Conservation (phyloP, 2,113 vertebrate species). For the Paradoxurus hermaphroditus region DNA sequence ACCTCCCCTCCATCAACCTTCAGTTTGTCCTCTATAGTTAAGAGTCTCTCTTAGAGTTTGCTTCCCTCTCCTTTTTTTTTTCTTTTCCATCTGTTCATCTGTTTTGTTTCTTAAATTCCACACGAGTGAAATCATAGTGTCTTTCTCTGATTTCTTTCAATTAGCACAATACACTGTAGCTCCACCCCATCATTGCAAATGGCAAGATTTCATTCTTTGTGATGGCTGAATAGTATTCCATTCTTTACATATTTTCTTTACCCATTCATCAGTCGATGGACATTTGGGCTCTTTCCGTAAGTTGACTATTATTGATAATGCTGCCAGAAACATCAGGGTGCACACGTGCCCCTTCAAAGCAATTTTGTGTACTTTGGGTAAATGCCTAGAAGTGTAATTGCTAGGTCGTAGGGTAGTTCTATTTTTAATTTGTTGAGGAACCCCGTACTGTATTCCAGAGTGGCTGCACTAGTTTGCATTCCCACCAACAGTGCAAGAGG, state of each 20-base stretch:
- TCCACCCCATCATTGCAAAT: not conserved
- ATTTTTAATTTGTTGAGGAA: not conserved
- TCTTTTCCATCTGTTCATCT: not conserved
- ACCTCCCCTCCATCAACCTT: not conserved
- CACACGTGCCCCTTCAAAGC: not conserved
- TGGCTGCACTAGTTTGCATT: not conserved
- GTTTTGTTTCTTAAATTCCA: not conserved
- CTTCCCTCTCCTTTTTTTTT: not conserved
- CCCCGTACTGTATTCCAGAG: not conserved
- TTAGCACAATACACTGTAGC: not conserved
- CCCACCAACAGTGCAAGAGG: not conserved
- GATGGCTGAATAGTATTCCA: not conserved
- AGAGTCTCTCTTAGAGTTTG: not conserved
- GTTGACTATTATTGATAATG: not conserved
- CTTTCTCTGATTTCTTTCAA: not conserved
- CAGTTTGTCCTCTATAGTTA: not conserved
- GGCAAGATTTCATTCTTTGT: not conserved
- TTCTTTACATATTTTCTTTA: not conserved
- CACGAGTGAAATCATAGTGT: not conserved
- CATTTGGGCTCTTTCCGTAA: not conserved
- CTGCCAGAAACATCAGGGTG: not conserved
- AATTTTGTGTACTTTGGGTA: not conserved
- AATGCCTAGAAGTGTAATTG: not conserved
- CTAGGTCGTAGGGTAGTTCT: not conserved
- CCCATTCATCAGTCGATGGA: not conserved